Conservation (phyloP, 2,797 vertebrate species). For the Discoglossus pictus region DNA sequence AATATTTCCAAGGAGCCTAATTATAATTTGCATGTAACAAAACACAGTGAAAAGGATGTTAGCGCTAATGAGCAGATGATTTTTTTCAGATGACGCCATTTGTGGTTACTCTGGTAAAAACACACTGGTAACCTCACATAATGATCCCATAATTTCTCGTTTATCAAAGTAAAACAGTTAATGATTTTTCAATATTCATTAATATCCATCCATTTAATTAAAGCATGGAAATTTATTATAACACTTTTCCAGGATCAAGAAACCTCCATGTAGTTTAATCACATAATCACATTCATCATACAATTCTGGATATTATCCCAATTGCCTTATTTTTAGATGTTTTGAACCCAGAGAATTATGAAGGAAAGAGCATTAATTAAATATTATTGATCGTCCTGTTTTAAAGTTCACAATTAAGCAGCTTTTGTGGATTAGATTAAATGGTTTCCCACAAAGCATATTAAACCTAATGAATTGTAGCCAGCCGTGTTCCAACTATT, state of each 20-base stretch:
- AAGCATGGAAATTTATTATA: conserved; percentile 1
- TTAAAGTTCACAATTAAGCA: conserved; percentile 7
- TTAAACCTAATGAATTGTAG: background rate
- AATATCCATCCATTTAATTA: background rate
- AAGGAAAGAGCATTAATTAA: conserved; percentile 2
- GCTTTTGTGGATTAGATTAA: background rate
- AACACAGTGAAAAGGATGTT: background rate
- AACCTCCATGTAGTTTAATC: background rate
- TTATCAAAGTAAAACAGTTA: background rate
- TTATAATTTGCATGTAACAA: too few species aligned
- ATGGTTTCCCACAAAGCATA: conserved; percentile 5
- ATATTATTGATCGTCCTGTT: conserved; percentile 5
- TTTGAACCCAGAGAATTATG: background rate
- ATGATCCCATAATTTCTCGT: background rate
- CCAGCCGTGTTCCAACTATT: background rate
- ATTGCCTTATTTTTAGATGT: background rate
- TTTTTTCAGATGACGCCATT: background rate
- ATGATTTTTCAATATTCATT: conserved; percentile 9
- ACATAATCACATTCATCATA: conserved; percentile 2
- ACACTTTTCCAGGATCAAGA: background rate
- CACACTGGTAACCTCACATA: background rate
- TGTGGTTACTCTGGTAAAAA: background rate
- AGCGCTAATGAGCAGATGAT: background rate
- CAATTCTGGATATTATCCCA: background rate
- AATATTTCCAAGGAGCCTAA: too few species aligned